Evolutionary conservation across 2,113 vertebrate species (phyloP), one percentile per base, ranked within the genome.

Genomic region (Alligator sinensis): DNA sequence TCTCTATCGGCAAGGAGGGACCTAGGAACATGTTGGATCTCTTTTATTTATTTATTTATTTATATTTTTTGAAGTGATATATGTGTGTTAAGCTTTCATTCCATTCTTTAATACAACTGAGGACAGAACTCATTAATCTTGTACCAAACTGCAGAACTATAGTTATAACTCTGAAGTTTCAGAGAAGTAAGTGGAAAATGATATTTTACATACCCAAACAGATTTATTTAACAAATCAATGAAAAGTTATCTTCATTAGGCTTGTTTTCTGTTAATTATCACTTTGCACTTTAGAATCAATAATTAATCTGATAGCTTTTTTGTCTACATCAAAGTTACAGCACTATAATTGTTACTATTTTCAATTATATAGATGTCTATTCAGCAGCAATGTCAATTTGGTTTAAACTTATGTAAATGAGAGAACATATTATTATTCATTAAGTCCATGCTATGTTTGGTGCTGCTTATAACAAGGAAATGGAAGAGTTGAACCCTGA

Each of bases 11-110:
- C 47, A 91, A 85, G 62, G 60, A 83, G 92, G 89, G 91, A 97
- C 96, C 80, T 90, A 5, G 87, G 55, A 86, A 87, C 75, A 94
- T 30, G 57, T 54, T 47, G 87, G 79, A 70, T 88, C 66, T 22
- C 25, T 95, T 95, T 87, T 92, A 86, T 95, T 78, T 84, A 84
- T 91, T 82, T 77, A 60, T 85, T 92, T 92, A 76, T 91, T 92
- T 92, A 55, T 82, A 95, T 58, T 91, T 97, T 93, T 89, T 97
- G 70, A 92, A 96, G 90, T 95, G 92, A 96, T 96, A 54, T 92
- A 93, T 88, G 57, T 86, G 19, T 79, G 94, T 95, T 96, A 97
- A 92, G 54, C 95, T 97, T 97, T 96, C 91, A 96, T 95, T 97
- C 87, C 55, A 15, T 97, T 97, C 82, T 96, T 93, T 97, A 97